Evolutionary conservation across 2,888 invertebrate genomes (phyloP), one percentile per base, ranked within the genome.

Genomic region (Lithophane socia): DNA sequence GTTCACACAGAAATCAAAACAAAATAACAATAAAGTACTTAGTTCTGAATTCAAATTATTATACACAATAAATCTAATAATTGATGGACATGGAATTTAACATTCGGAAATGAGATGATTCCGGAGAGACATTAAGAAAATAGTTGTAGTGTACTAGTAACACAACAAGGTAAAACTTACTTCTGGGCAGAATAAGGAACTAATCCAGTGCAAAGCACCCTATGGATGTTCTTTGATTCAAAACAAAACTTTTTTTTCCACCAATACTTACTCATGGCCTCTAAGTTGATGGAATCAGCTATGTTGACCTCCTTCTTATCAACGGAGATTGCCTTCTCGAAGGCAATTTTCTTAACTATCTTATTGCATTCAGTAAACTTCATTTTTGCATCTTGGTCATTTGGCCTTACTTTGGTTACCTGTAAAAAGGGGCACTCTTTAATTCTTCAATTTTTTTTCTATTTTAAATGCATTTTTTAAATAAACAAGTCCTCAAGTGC

Each of bases 331-430:
- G 99, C 99, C 93, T 98, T 99, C 94, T 99, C 99, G 95, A 99
- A 99, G 13, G 99, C 99, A 88, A 99, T 97, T 96, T 98, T 98
- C 94, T 98, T 99, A 13, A 99, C 98, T 91, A 99, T 99, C 97
- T 99, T 99, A 93, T 98, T 98, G 95, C 99, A 99, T 96, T 99
- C 99, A 70, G 97, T 98, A 94, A 97, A 99, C 94, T 99, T 99
- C 85, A 98, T 93, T 95, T 98, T 98, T 3, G 99, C 99, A 97
- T 99, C 99, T 92, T 98, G 98, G 95, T 99, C 99, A 95, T 97
- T 98, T 86, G 99, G 99, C 91, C 98, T 97, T 77, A 98, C 98
- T 97, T 99, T 99, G 85, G 98, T 98, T 86, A 99, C 99, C 98
- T 99, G 92, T 64, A 95, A 93, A 58, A 63, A 49, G 13, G 44